phyloP scores from a whole-genome alignment of 2,888 invertebrate genomes.

The Copidosoma aretas region DNA sequence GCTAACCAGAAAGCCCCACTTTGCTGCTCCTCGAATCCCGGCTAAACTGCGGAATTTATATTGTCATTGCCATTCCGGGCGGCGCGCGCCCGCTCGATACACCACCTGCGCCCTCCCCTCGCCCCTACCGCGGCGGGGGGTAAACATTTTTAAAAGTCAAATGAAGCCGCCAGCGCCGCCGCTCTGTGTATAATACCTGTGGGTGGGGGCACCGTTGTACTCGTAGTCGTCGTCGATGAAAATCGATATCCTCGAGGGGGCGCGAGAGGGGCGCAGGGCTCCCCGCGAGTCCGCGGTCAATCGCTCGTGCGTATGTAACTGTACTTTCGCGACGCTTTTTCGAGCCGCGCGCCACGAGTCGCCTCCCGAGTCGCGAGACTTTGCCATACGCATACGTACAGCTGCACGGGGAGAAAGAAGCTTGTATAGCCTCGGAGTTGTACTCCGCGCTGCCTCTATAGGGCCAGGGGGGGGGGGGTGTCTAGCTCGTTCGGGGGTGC shows the following conservation, averaged over 20 bases:
- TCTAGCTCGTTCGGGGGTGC: too few species aligned
- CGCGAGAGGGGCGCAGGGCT: conserved; percentile 3
- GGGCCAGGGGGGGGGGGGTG: not conserved
- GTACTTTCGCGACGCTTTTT: too few species aligned
- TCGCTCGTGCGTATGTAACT: not conserved
- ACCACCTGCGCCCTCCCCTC: not conserved
- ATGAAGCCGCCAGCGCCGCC: conserved; percentile 6
- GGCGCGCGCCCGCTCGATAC: not conserved
- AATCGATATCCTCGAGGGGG: conserved; percentile 27
- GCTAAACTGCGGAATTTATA: conserved; percentile 5
- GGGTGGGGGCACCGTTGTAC: not conserved
- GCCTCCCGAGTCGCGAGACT: too few species aligned
- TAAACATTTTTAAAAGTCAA: conserved; percentile 32
- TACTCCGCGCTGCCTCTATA: too few species aligned
- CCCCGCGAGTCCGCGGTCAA: conserved; percentile 13
- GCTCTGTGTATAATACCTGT: not conserved
- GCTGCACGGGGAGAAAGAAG: too few species aligned
- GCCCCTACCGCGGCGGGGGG: conserved; percentile 14
- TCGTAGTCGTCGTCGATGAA: conserved; percentile 24
- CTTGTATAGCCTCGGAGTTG: too few species aligned
- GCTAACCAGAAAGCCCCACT: not conserved
- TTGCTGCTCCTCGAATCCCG: not conserved
- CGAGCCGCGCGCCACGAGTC: too few species aligned
- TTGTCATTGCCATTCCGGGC: conserved; percentile 6
- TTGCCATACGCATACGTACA: too few species aligned